Conservation (phyloP, 2,888 invertebrate genomes). For the Tiliacea citrago region DNA sequence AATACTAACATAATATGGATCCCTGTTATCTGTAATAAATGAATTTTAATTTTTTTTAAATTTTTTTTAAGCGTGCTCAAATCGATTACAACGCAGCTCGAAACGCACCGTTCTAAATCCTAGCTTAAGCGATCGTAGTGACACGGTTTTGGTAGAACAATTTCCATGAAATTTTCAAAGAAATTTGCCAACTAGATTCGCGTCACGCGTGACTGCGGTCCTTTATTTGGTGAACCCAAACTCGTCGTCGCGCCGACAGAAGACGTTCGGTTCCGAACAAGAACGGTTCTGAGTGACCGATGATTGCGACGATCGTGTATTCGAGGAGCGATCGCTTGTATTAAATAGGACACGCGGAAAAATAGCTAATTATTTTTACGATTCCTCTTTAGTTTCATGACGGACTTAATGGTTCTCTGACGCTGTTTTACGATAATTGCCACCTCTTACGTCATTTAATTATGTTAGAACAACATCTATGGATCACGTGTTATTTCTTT, state of each 20-base stretch:
- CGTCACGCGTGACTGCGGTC: not conserved
- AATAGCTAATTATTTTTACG: not conserved
- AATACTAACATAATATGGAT: no score
- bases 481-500: not conserved
- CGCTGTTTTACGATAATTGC: not conserved
- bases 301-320: not conserved
- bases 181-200: not conserved
- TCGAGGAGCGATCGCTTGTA: not conserved
- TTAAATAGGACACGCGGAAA: not conserved
- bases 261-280: not conserved
- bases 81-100: no score
- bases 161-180: not conserved
- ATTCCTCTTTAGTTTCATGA: slow-evolving; percentile 4
- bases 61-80: no score
- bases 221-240: not conserved
- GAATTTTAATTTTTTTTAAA: no score
- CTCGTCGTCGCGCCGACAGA: not conserved
- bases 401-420: not conserved
- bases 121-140: not conserved
- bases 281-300: not conserved
- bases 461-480: not conserved
- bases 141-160: not conserved
- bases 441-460: not conserved
- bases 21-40: no score
- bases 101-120: no score